A percentile compares a stretch with the other conserved stretches of the same genome.
Conservation (phyloP, 2,797 vertebrate genomes). For the Gallinago stenura region DNA sequence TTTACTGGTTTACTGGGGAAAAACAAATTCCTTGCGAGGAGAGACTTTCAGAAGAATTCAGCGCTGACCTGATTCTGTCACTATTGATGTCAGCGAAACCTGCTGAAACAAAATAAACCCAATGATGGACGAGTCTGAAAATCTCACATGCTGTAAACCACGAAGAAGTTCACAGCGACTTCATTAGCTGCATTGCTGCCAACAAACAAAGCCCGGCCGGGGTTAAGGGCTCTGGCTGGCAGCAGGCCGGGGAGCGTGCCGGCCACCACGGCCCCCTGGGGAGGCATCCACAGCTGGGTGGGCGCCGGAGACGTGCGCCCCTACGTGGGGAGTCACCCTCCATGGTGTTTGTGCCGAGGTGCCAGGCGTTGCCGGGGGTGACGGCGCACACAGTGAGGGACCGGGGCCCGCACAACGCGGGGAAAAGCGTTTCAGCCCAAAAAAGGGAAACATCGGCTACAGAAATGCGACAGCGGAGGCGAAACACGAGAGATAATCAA, state of each 20-base stretch:
- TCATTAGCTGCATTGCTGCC: neutral
- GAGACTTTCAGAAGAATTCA: conserved; percentile 42
- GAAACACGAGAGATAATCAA: conserved; percentile 42
- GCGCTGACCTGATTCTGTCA: conserved; percentile 49
- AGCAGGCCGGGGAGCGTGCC: neutral
- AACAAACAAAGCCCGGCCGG: neutral
- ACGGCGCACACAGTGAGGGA: conserved; percentile 31
- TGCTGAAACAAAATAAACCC: conserved; percentile 27
- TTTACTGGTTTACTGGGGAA: conserved; percentile 20
- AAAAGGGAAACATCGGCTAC: neutral
- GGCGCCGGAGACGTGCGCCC: neutral
- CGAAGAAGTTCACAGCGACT: neutral
- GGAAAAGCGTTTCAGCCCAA: conserved; percentile 60
- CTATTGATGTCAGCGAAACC: conserved; percentile 39
- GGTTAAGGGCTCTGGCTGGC: conserved; percentile 4
- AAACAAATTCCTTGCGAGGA: conserved; percentile 35
- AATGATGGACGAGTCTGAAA: conserved; percentile 42
- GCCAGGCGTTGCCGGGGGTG: conserved; percentile 74
- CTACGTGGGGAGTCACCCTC: accelerated
- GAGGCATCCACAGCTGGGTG: neutral
- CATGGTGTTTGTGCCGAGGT: conserved; percentile 13
- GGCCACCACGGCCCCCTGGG: neutral
- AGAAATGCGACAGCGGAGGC: conserved; percentile 13
- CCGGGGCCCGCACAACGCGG: neutral
- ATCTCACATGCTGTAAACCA: conserved; percentile 21